Evolutionary conservation across 1,140 invertebrate genomes (phyloP).

Genomic region (Caligus rogercresseyi): DNA sequence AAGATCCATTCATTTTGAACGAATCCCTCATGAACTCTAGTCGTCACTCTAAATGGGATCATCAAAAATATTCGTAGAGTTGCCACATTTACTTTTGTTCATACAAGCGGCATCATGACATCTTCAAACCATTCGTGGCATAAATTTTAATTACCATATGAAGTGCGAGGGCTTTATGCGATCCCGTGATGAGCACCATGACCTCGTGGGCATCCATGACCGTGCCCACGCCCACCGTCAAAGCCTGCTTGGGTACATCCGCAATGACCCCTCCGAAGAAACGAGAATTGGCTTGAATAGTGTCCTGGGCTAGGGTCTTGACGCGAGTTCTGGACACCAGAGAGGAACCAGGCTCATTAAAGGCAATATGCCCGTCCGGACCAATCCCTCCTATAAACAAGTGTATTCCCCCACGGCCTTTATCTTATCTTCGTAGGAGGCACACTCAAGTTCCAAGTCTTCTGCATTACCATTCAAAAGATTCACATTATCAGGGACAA

Average conservation of each 20-base stretch:
- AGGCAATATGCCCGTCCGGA: constrained; percentile 98
- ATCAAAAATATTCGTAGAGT: too few species aligned
- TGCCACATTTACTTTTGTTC: too few species aligned
- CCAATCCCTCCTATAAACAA: constrained; percentile 61
- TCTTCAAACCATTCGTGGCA: too few species aligned
- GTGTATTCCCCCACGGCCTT: constrained; percentile 69
- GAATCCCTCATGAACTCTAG: too few species aligned
- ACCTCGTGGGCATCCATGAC: constrained; percentile 97
- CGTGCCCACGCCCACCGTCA: constrained; percentile 95
- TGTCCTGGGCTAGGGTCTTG: constrained; percentile 59
- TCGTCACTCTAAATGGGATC: too few species aligned
- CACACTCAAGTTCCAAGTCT: constrained; percentile 71
- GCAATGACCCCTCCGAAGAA: constrained; percentile 33
- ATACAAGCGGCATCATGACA: too few species aligned
- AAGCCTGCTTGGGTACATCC: constrained; percentile 75
- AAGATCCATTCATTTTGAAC: too few species aligned
- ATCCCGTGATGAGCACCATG: constrained; percentile 95
- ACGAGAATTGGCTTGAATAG: constrained; percentile 7
- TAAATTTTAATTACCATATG: too few species aligned
- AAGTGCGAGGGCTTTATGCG: constrained; percentile 86
- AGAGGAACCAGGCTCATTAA: constrained; percentile 80
- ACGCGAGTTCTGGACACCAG: constrained; percentile 81
- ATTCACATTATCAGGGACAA: constrained; percentile 77
- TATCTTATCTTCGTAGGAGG: constrained; percentile 70
- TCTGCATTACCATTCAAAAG: constrained; percentile 86